Conservation (phyloP, 2,888 invertebrate genomes). For the Sphaeridia pumilis region DNA sequence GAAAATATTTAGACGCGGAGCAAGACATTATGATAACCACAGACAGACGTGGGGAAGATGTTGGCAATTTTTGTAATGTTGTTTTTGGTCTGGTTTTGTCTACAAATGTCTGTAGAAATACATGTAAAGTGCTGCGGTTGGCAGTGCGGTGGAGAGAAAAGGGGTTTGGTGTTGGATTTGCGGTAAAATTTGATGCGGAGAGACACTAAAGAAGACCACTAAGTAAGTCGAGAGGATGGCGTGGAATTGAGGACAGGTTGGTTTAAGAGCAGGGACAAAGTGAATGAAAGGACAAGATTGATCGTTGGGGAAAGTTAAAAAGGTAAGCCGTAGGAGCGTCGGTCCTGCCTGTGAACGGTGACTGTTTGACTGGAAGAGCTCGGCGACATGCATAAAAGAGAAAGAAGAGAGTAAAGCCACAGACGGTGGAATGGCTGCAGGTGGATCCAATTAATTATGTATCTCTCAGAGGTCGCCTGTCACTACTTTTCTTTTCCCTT, state of each 20-base stretch:
- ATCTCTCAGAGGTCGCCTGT: constrained; percentile 22
- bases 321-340: constrained; percentile 3
- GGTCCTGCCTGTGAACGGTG: neutral
- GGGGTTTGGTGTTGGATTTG: too few species aligned
- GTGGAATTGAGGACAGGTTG: neutral
- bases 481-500: constrained; percentile 17
- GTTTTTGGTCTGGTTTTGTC: neutral
- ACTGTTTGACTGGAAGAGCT: constrained; percentile 14
- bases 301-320: constrained; percentile 8
- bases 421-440: too few species aligned
- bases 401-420: too few species aligned
- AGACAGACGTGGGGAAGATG: too few species aligned
- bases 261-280: too few species aligned
- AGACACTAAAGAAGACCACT: neutral
- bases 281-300: neutral
- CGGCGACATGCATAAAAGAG: too few species aligned
- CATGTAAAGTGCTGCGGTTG: too few species aligned
- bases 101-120: neutral
- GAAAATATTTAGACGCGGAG: too few species aligned
- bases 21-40: too few species aligned
- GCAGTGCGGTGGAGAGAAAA: neutral
- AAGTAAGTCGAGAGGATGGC: neutral
- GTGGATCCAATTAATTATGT: constrained; percentile 28
- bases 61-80: too few species aligned
- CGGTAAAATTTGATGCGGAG: neutral